Evolutionary conservation across 2,113 vertebrate species (phyloP).

Genomic region (Elephantulus edwardii): DNA sequence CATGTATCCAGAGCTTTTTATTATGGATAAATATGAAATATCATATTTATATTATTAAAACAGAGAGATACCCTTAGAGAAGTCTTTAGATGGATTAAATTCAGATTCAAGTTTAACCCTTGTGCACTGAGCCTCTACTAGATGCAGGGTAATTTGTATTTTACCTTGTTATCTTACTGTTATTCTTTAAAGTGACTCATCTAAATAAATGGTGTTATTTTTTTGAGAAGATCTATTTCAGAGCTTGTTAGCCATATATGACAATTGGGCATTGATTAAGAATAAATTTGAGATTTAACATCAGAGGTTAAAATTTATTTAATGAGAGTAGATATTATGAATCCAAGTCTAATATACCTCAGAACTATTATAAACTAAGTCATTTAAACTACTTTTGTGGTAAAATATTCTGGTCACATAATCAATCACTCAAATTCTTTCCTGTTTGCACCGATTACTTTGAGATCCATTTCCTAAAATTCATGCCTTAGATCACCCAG

Average conservation of each 20-base stretch:
- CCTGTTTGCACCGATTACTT: not conserved
- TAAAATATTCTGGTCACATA: not conserved
- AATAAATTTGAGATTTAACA: not conserved
- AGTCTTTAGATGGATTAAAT: not conserved
- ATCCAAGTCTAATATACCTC: not conserved
- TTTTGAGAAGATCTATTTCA: not conserved
- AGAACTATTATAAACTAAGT: not conserved
- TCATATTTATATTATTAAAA: slow-evolving; percentile 5
- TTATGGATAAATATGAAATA: not conserved
- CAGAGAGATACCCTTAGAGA: not conserved
- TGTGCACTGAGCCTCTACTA: not conserved
- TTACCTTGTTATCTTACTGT: not conserved
- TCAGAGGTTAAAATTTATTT: too few relatives aligned
- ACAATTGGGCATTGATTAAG: not conserved
- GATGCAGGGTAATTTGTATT: not conserved
- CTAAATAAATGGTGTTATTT: not conserved
- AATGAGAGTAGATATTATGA: not conserved
- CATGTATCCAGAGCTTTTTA: too few relatives aligned
- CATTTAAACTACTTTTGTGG: not conserved
- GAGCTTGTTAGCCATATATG: not conserved
- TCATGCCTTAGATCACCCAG: too few relatives aligned
- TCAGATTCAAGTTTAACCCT: not conserved
- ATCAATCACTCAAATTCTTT: not conserved
- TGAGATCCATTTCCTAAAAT: too few relatives aligned
- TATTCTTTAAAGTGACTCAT: not conserved